phyloP scores from a whole-genome alignment of 2,797 vertebrate genomes.

The Channallabes apus region DNA sequence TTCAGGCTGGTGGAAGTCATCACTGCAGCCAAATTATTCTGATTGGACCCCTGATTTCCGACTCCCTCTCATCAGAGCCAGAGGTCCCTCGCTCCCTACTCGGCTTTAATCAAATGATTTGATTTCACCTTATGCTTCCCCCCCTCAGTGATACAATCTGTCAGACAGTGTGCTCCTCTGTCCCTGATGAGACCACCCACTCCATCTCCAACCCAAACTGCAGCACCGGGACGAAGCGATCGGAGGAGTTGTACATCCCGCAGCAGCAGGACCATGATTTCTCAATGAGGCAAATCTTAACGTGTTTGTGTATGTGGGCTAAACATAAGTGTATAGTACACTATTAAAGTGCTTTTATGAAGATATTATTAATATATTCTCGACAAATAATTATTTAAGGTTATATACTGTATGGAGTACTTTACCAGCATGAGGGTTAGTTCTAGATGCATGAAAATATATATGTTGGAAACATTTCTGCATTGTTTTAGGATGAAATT shows the following conservation, averaged over 20 bases:
- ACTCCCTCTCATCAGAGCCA: conserved; percentile 59
- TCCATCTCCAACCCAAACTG: conserved; percentile 52
- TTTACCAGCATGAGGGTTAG: background rate
- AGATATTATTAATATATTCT: background rate
- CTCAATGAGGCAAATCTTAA: background rate
- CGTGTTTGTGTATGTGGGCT: background rate
- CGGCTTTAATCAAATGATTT: conserved; percentile 75
- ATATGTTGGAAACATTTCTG: background rate
- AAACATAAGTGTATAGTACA: background rate
- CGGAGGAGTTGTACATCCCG: background rate
- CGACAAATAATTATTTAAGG: background rate
- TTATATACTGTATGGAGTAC: background rate
- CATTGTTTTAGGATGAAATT: background rate
- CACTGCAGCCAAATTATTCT: conserved; percentile 81
- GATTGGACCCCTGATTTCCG: conserved; percentile 80
- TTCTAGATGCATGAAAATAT: background rate
- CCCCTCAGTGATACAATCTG: conserved; percentile 48
- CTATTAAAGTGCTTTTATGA: background rate
- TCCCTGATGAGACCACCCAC: conserved; percentile 50
- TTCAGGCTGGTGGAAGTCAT: conserved; percentile 67
- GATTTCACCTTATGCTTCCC: conserved; percentile 69
- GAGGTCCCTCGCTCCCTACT: conserved; percentile 52
- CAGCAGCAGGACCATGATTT: conserved; percentile 18
- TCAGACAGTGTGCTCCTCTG: conserved; percentile 45
- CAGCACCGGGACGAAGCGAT: background rate